Conservation (phyloP, 2,113 vertebrate species). For the Pygoscelis antarcticus region DNA sequence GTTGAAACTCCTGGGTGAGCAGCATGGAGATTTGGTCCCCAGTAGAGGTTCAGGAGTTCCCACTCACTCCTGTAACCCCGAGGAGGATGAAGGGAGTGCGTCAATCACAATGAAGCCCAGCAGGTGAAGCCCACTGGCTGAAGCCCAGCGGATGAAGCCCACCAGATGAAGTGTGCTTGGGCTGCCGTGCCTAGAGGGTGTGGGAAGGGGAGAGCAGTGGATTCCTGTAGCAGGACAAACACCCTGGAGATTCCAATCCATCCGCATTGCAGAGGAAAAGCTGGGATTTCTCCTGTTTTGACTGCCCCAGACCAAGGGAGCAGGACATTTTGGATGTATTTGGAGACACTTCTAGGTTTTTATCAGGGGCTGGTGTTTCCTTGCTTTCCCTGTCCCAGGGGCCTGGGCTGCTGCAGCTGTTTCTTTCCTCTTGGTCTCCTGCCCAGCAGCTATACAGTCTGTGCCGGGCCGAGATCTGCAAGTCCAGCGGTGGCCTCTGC, state of each 20-base stretch:
- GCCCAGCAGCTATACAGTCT: too few species aligned
- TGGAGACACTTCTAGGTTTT: not conserved
- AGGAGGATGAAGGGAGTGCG: not conserved
- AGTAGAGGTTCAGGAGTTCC: not conserved
- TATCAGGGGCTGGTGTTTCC: not conserved
- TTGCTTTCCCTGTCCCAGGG: not conserved
- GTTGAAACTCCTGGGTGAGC: not conserved
- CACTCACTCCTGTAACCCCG: not conserved
- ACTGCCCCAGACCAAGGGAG: not conserved
- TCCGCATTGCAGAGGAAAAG: not conserved
- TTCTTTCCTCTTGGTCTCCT: not conserved
- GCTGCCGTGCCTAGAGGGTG: not conserved
- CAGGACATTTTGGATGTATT: not conserved
- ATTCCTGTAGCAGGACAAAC: not conserved
- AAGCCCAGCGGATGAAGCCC: not conserved
- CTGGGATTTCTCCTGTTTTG: not conserved
- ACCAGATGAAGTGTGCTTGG: not conserved
- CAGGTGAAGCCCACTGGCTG: not conserved
- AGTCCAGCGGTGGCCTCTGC: not conserved
- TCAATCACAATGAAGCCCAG: not conserved
- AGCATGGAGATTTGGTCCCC: not conserved
- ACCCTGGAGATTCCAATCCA: not conserved
- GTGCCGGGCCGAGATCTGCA: not conserved
- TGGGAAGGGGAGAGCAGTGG: not conserved
- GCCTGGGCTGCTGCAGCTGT: not conserved